Percentiles rank a stretch among this genome's conserved stretches.
Conservation (phyloP, 2,888 invertebrate genomes). For the Aphidoletes aphidimyza region DNA sequence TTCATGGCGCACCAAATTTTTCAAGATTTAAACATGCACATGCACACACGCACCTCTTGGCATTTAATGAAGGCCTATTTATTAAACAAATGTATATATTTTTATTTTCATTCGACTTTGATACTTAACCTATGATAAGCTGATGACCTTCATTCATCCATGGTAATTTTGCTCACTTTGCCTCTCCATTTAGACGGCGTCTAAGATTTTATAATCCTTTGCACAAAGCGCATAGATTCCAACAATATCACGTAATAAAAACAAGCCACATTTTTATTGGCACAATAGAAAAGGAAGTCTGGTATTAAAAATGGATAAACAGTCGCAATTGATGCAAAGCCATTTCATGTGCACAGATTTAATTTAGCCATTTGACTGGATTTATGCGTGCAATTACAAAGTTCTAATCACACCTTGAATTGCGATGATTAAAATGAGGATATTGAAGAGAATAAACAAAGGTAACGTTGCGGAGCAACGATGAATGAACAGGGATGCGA, state of each 20-base stretch:
- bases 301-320: no score
- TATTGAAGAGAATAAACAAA: not conserved
- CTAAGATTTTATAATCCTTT: not conserved
- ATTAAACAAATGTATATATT: not conserved
- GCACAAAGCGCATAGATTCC: not conserved
- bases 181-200: not conserved
- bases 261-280: not conserved
- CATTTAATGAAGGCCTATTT: not conserved
- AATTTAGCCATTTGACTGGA: not conserved
- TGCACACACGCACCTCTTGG: not conserved
- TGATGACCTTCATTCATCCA: not conserved
- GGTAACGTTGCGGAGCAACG: not conserved
- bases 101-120: not conserved
- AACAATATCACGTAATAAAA: not conserved
- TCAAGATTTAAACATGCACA: not conserved
- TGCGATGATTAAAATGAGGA: constrained; percentile 7
- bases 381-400: constrained; percentile 17
- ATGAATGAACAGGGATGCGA: no score
- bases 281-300: not conserved
- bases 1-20: not conserved
- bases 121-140: not conserved
- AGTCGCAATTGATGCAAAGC: not conserved
- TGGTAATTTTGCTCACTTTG: no score
- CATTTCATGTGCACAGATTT: no score
- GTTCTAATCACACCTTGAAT: not conserved